These are phyloP conservation scores for Ophion ellenae DNA, from an alignment of 2,888 invertebrate species.

Conservation along the genomic window DNA sequence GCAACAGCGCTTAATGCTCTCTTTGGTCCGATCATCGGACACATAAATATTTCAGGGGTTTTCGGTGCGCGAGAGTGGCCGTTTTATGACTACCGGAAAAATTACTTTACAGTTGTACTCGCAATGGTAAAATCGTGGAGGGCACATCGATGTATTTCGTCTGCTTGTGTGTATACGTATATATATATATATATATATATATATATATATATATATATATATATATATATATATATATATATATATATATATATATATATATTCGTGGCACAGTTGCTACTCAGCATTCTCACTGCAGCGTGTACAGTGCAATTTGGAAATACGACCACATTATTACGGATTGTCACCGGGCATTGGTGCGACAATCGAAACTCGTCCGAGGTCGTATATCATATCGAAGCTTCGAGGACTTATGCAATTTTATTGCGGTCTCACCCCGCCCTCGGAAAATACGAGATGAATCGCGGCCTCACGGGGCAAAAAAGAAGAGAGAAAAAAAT, in stretches of 20 bases:
- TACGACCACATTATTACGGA: slow-evolving; percentile 75
- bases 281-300: slow-evolving; percentile 10
- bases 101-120: slow-evolving; percentile 74
- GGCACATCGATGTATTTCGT: slow-evolving; percentile 21
- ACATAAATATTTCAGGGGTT: slow-evolving; percentile 70
- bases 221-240: not conserved
- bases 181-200: too few relatives aligned
- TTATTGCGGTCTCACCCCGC: slow-evolving; percentile 74
- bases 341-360: slow-evolving; percentile 70
- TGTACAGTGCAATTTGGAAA: slow-evolving; percentile 57
- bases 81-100: slow-evolving; percentile 73
- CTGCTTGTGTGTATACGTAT: not conserved
- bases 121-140: slow-evolving; percentile 69
- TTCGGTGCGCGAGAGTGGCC: slow-evolving; percentile 52
- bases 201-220: too few relatives aligned
- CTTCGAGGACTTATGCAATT: slow-evolving; percentile 71
- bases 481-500: slow-evolving; percentile 64
- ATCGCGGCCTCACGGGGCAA: slow-evolving; percentile 58
- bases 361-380: slow-evolving; percentile 70
- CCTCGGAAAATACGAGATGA: slow-evolving; percentile 62
- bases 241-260: not conserved
- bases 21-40: slow-evolving; percentile 72
- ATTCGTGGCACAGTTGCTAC: not conserved
- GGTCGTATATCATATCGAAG: slow-evolving; percentile 68
- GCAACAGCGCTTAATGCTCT: slow-evolving; percentile 46